Base-by-base conservation (phyloP, 2,113 vertebrate genomes). In the Benitochromis conjunctus region DNA sequence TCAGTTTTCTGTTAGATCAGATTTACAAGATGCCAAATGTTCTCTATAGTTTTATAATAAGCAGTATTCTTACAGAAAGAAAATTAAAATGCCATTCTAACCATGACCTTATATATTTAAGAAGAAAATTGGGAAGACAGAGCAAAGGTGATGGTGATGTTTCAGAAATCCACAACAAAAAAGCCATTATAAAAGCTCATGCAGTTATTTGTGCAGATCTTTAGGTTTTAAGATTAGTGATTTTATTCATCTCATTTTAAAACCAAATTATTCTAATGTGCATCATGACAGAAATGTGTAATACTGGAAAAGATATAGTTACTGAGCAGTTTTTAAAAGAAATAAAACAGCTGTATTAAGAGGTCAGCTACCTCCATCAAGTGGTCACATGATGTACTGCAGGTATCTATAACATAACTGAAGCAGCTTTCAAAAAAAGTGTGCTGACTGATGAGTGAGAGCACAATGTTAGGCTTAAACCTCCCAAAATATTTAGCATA, bases 351-450 rank as follows among this genome's bases (percentile, higher is more conserved):
- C 1, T 51, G 26, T 51, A 51, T 76, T 76, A 51, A 51, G 19
- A 10, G 24, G 64, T 19, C 36, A 62, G 87, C 9, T 93, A 79
- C 84, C 80, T 14, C 89, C 88, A 84, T 46, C 92, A 19, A 34
- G 89, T 94, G 94, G 79, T 56, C 77, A 89, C 3, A 46, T 10
- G 2, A 10, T 19, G 38, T 21, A 86, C 36, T 93, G 8, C 80
- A 90, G 12, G 2, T 16, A 9, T 41, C 5, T 64, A 29, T 19
- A 10, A 43, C 9, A 26, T n/a, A 16, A 1, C 36, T 18, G 34
- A 56, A 38, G 31, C 54, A 9, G 19, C 14, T 12, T 56, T 46
- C 7, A 18, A 48, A 8, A 19, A 74, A 74, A 19, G 0, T 51
- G 14, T 4, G 43, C 1, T 19, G 41, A 48, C 69, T 0, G 13